These are phyloP conservation scores for Malurus melanocephalus DNA, from an alignment of 2,113 vertebrate genomes.

Conservation along the genomic window DNA sequence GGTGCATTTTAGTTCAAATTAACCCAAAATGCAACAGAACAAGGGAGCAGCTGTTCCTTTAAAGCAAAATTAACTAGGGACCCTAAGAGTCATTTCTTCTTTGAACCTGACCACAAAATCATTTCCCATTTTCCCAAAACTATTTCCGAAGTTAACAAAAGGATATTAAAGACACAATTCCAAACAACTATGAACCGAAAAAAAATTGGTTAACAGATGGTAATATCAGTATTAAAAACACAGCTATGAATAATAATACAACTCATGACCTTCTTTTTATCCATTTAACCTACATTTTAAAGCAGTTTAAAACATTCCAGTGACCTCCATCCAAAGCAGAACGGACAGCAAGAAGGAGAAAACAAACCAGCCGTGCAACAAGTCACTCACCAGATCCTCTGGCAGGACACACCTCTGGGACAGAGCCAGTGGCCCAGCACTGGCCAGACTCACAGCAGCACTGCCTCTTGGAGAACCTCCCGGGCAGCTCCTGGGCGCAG, in stretches of 20 bases:
- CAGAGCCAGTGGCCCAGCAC: constrained; percentile 86
- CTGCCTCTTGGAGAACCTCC: constrained; percentile 88
- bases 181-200: neutral
- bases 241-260: neutral
- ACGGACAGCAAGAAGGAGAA: neutral
- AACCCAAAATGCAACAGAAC: neutral
- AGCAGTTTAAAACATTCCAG: neutral
- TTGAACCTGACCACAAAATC: constrained; percentile 7
- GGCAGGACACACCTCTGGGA: constrained; percentile 89
- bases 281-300: neutral
- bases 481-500: constrained; percentile 83
- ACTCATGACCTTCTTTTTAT: neutral
- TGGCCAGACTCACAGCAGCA: constrained; percentile 92
- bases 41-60: neutral
- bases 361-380: neutral
- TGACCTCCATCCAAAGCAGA: neutral
- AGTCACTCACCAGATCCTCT: constrained; percentile 86
- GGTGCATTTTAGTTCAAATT: neutral
- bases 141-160: constrained; percentile 24
- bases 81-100: neutral
- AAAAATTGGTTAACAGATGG: neutral
- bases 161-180: neutral
- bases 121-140: neutral
- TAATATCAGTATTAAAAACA: neutral
- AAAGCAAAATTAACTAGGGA: neutral